Conservation (phyloP, 2,113 vertebrate species). For the Saguinus imperator region DNA sequence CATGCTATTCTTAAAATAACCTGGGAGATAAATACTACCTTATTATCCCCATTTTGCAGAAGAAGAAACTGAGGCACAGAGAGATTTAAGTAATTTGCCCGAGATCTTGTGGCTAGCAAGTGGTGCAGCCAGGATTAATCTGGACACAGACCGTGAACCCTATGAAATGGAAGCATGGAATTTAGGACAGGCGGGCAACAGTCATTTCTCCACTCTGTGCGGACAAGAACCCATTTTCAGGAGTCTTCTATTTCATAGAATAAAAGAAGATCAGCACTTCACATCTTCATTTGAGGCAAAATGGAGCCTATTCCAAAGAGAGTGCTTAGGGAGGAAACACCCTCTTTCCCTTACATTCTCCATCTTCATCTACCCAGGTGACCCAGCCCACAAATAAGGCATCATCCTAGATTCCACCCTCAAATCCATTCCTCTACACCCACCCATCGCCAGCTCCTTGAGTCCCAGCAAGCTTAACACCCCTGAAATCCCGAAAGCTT, state of each 20-base stretch:
- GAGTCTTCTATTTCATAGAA: neutral
- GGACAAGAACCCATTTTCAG: neutral
- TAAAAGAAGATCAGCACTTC: neutral
- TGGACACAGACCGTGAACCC: neutral
- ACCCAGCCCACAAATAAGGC: too few species aligned
- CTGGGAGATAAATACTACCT: rapidly evolving
- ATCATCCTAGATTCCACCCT: neutral
- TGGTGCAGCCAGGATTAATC: neutral
- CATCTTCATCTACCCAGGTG: neutral
- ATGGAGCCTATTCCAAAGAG: neutral
- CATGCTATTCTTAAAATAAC: neutral
- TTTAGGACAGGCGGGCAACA: neutral
- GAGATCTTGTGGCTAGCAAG: neutral
- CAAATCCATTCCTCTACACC: neutral
- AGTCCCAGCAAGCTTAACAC: neutral
- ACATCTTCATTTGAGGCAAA: neutral
- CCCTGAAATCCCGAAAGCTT: neutral
- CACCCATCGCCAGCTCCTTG: neutral
- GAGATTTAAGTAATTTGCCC: neutral
- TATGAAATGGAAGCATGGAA: neutral
- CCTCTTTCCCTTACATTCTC: neutral
- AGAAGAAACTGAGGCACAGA: neutral
- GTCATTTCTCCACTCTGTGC: neutral
- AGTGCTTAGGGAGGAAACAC: neutral
- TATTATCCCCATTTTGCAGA: neutral